phyloP scores from a whole-genome alignment of 2,797 vertebrate genomes.

The Anniella stebbinsi region DNA sequence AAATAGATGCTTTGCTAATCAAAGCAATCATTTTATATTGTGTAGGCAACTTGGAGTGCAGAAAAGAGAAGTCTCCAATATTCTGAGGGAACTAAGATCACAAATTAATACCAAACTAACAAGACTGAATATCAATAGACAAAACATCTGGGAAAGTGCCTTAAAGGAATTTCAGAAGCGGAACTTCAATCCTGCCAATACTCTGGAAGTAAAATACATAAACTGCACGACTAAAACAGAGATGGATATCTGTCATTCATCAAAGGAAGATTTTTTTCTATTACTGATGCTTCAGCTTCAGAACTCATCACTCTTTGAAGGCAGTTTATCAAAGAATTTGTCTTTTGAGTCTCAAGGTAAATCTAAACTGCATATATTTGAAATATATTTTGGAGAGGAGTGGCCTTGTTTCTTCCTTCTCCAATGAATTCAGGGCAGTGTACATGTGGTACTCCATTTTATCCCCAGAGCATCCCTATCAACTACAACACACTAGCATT shows the following conservation, averaged over 20 bases:
- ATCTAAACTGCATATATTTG: background rate
- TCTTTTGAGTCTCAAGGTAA: constrained; percentile 89
- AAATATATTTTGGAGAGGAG: background rate
- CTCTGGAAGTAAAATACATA: constrained; percentile 83
- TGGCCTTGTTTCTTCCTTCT: background rate
- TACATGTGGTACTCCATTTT: background rate
- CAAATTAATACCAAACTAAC: constrained; percentile 77
- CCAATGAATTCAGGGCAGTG: too few relatives aligned
- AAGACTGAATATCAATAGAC: constrained; percentile 76
- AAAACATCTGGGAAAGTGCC: constrained; percentile 83
- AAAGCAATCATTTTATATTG: constrained; percentile 57
- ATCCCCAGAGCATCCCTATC: background rate
- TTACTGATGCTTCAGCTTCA: constrained; percentile 87
- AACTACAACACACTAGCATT: background rate
- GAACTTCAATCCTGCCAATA: constrained; percentile 83
- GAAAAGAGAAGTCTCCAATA: constrained; percentile 72
- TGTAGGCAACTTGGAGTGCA: constrained; percentile 73
- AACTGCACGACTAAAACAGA: constrained; percentile 61
- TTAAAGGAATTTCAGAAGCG: constrained; percentile 83
- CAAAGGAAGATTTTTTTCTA: constrained; percentile 84
- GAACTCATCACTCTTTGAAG: constrained; percentile 88
- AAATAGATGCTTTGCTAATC: constrained; percentile 46
- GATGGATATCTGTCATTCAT: constrained; percentile 54
- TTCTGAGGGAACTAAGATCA: constrained; percentile 79
- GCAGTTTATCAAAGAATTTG: constrained; percentile 88